Evolutionary conservation across 2,888 invertebrate species (phyloP), one percentile per base, ranked within the genome.

Genomic region (Lasius fuliginosus): DNA sequence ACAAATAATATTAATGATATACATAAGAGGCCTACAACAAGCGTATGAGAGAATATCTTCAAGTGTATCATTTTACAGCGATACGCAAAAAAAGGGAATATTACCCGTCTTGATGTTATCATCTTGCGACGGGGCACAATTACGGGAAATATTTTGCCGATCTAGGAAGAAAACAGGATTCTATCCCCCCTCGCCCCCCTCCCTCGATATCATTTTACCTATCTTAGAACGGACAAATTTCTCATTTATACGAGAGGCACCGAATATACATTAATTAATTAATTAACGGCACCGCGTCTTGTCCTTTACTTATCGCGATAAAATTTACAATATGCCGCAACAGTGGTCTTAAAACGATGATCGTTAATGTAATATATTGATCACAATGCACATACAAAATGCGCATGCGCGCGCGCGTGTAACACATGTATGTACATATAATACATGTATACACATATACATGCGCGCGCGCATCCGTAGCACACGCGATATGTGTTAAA

Each of bases 321-420:
- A 84, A 84, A 67, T 84, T 84, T 83, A 79, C 69, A 81, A 71
- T 36, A 36, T 81, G 71, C 65, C 69, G 69, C 64, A 82, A 84
- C 65, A 84, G 65, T 49, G 62, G 71, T 81, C 65, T 58, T 65
- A 56, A 33, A 69, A 49, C 53, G n/a, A 53, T 30, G 68, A 81
- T 81, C 74, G 23, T 81, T 76, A 76, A 69, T 56, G 36, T 42
- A 65, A 56, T 40, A 68, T 53, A 68, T 69, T 71, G 73, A 82
- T 83, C 82, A 64, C 71, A 74, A 83, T 46, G 40, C 71, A 85
- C 85, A 76, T 83, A 76, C 65, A 77, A 84, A 83, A 87, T 85
- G 71, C 42, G 36, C 67, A n/a, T 83, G 49, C 36, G 27, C 30
- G 36, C 56, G 18, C 40, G 42, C 56, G 12, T 75, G 30, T 60